Base-by-base conservation (phyloP, 2,888 invertebrate genomes). In the Oscheius onirici region DNA sequence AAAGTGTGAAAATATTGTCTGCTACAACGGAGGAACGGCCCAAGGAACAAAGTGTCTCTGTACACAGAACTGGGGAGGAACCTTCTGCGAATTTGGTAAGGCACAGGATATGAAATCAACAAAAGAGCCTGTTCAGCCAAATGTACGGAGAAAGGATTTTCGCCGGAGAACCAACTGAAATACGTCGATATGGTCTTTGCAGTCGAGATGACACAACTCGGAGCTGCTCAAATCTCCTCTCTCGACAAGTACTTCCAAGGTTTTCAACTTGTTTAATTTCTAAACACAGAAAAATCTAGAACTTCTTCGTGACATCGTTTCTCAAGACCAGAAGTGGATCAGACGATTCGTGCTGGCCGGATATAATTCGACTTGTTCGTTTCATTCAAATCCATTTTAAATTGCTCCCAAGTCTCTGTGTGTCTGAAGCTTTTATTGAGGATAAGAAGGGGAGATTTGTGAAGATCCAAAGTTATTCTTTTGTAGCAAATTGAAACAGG, bases 1-100 rank as follows among this genome's bases (percentile, higher is more conserved):
- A 1, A 70, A 80, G 24, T 84, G 84, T 66, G 67, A 81, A 44
- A 67, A 69, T 17, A 68, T 77, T 24, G 76, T 69, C 24, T 84
- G 84, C 69, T 78, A 71, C 58, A 84, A 84, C 46, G 83, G 82
- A 41, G 84, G 83, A 65, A 83, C 83, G 1, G 61, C 73, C 10
- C 43, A 54, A 6, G 78, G 75, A 55, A 70, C 58, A 43, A 69
- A 71, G 15, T 84, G 84, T 54, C 57, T 68, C 17, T 84, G 84
- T 65, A 73, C 79, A n/a, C 74, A 74, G 41, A 81, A 80, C 43
- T 81, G 76, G 61, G 72, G 69, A 11, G 83, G 80, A 60, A 61
- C 69, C 5, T 76, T 69, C 69, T 84, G 83, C 60, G 74, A 77
- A 15, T 41, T 20, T 6, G 58, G 77, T 77, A 22, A 24, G 71